Percentiles rank a stretch among this genome's conserved stretches.
Conservation (phyloP, 1,140 invertebrate genomes). For the Ceratoteleas bidentatus region DNA sequence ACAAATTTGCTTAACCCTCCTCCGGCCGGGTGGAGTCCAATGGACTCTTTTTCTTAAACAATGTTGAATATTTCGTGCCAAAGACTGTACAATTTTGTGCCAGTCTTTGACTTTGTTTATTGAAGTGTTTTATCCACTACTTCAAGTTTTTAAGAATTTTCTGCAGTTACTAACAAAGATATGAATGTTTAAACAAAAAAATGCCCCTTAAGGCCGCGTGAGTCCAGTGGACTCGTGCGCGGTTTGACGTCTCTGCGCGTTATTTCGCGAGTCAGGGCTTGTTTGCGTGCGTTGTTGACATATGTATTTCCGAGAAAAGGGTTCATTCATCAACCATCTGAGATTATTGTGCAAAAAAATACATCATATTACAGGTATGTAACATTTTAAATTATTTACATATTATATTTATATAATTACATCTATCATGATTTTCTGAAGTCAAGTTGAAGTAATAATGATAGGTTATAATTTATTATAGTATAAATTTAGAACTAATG, state of each 20-base stretch:
- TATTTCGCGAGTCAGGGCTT: slow-evolving; percentile 4
- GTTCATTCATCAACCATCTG: slow-evolving; percentile 8
- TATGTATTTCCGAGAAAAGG: slow-evolving; percentile 15
- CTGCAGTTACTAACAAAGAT: slow-evolving; percentile 33
- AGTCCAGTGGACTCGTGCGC: slow-evolving; percentile 34
- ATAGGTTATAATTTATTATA: no score
- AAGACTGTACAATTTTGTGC: slow-evolving; percentile 11
- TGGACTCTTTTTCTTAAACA: slow-evolving; percentile 22
- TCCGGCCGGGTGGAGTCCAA: no score
- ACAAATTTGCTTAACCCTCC: no score
- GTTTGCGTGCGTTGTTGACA: slow-evolving; percentile 13
- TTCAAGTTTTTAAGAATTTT: slow-evolving; percentile 22
- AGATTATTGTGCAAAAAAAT: slow-evolving; percentile 6
- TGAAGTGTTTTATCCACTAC: slow-evolving; percentile 23
- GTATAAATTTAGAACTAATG: no score
- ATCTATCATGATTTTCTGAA: no score
- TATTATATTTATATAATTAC: no score
- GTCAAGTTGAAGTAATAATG: no score
- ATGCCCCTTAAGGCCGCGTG: slow-evolving; percentile 23
- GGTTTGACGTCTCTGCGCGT: not conserved
- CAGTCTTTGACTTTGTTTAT: slow-evolving; percentile 18
- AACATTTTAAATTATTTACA: no score
- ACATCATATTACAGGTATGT: no score
- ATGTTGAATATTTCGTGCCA: slow-evolving; percentile 17
- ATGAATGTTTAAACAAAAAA: slow-evolving; percentile 37